A percentile compares a stretch with the other conserved stretches of the same genome.
These are phyloP conservation scores for Oryctolagus cuniculus DNA, from an alignment of 2,113 vertebrate species.

Conservation along the genomic window DNA sequence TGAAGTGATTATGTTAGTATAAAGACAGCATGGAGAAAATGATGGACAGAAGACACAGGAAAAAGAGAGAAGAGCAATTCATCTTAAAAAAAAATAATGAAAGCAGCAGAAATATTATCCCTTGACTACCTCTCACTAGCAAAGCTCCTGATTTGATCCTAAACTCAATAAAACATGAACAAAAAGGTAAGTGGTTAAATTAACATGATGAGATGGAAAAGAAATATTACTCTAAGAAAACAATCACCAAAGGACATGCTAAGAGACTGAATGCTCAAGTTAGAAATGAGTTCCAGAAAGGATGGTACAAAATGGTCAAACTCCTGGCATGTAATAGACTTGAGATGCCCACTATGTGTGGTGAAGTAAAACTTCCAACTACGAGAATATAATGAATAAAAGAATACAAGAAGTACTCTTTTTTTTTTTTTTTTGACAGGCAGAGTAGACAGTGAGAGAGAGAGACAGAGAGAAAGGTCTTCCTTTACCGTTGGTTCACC, in stretches of 20 bases:
- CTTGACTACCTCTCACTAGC: neutral
- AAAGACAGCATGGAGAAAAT: neutral
- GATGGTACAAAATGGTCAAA: neutral
- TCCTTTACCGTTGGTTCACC: no score
- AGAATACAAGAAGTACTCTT: neutral
- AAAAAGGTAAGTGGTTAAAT: neutral
- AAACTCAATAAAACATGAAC: neutral
- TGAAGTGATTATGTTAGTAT: neutral
- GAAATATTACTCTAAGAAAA: neutral
- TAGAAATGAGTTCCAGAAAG: neutral
- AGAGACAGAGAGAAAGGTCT: no score
- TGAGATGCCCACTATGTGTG: neutral
- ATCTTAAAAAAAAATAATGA: neutral
- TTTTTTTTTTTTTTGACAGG: neutral
- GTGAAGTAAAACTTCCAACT: rapidly evolving
- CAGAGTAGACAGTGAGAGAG: no score
- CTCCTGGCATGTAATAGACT: neutral
- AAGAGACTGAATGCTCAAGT: neutral
- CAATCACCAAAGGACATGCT: neutral
- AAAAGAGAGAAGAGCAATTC: neutral
- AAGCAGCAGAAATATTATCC: neutral
- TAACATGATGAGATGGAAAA: neutral
- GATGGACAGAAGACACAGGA: neutral
- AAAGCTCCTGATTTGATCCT: neutral
- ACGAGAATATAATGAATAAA: neutral